Conservation (phyloP, 2,888 invertebrate genomes). For the Metalampra italica region DNA sequence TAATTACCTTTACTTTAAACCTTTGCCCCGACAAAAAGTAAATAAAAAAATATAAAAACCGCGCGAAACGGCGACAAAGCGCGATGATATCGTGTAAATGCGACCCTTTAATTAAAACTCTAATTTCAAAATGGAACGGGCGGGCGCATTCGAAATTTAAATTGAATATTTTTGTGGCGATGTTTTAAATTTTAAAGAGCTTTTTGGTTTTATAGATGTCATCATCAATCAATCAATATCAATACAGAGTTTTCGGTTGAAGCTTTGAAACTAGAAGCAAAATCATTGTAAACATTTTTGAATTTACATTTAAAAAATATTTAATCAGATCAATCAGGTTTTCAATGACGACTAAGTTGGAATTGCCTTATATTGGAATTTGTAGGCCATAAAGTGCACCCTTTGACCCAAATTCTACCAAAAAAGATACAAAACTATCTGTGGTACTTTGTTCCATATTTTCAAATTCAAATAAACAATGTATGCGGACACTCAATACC, state of each 20-base stretch:
- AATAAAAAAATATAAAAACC: slow-evolving; percentile 17
- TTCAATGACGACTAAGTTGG: no score
- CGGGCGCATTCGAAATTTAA: slow-evolving; percentile 17
- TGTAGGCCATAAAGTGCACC: no score
- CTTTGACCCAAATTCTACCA: no score
- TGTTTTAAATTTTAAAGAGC: neutral
- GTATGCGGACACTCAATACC: neutral
- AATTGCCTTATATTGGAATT: no score
- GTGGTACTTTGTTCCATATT: slow-evolving; percentile 2
- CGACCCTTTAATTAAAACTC: slow-evolving; percentile 38
- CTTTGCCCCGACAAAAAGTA: slow-evolving; percentile 20
- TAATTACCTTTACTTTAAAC: slow-evolving; percentile 10
- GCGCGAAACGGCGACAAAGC: slow-evolving; percentile 30
- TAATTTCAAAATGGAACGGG: slow-evolving; percentile 31
- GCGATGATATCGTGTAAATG: slow-evolving; percentile 29
- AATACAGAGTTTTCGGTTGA: no score
- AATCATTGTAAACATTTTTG: no score
- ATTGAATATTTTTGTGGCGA: slow-evolving; percentile 3
- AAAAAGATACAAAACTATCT: neutral
- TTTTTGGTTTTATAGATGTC: no score
- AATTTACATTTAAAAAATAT: no score
- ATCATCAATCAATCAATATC: no score
- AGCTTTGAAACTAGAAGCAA: no score
- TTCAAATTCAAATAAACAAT: slow-evolving; percentile 5
- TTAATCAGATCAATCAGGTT: no score